These are phyloP conservation scores for Pyralis farinalis DNA, from an alignment of 2,888 invertebrate species.

Conservation along the genomic window DNA sequence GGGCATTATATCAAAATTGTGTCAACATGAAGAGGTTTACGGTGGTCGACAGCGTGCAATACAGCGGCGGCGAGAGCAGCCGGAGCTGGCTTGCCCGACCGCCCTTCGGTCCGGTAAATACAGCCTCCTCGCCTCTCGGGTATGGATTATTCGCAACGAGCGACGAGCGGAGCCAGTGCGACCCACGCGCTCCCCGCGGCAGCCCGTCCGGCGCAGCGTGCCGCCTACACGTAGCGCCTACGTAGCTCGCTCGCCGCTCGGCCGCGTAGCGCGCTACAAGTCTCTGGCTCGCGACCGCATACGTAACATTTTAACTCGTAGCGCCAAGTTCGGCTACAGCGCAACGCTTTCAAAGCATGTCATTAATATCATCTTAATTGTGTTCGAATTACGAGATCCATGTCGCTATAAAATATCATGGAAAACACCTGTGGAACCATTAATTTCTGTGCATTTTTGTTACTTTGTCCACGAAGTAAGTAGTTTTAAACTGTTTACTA, in stretches of 20 bases:
- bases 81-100: constrained; percentile 59
- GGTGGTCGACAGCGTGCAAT: constrained; percentile 30
- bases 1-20: constrained; percentile 72
- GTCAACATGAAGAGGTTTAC: constrained; percentile 62
- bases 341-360: constrained; percentile 55
- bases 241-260: constrained; percentile 27
- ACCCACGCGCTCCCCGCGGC: constrained; percentile 64
- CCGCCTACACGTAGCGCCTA: constrained; percentile 24
- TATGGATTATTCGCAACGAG: constrained; percentile 75
- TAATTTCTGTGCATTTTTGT: constrained; percentile 46
- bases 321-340: constrained; percentile 34
- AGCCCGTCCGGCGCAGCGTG: constrained; percentile 35
- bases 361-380: constrained; percentile 50
- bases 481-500: constrained; percentile 7
- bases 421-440: constrained; percentile 58
- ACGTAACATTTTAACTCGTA: constrained; percentile 37
- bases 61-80: constrained; percentile 49
- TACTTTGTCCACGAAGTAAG: constrained; percentile 38
- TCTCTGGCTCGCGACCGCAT: constrained; percentile 30
- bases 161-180: constrained; percentile 64
- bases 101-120: constrained; percentile 74
- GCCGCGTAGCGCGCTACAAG: constrained; percentile 35
- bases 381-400: constrained; percentile 56
- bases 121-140: constrained; percentile 70
- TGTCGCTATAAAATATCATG: constrained; percentile 55